Evolutionary conservation across 2,888 invertebrate species (phyloP).

Genomic region (Catocala fraxini): DNA sequence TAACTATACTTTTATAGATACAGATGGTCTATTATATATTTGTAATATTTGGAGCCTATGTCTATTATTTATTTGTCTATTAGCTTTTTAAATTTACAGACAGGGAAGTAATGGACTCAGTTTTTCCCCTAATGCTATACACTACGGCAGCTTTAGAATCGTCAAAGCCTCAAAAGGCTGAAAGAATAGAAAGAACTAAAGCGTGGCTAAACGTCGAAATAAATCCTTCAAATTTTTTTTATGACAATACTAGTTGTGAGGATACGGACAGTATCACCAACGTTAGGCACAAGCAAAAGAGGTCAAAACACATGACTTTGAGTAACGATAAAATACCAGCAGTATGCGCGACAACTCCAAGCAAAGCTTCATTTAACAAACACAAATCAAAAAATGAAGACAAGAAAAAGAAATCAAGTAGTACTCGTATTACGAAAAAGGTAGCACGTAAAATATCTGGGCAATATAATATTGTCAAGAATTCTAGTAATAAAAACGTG

Average conservation of each 20-base stretch:
- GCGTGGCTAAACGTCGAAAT: constrained; percentile 65
- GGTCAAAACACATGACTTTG: constrained; percentile 36
- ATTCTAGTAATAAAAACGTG: constrained; percentile 48
- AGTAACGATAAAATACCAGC: constrained; percentile 26
- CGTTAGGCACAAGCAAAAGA: constrained; percentile 48
- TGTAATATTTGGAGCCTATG: too few relatives aligned
- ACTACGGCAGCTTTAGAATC: constrained; percentile 23
- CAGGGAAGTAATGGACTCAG: constrained; percentile 45
- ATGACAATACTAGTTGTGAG: constrained; percentile 50
- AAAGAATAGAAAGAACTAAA: constrained; percentile 60
- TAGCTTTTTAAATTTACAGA: constrained; percentile 38
- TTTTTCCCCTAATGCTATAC: neutral
- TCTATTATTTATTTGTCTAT: too few relatives aligned
- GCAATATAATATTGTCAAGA: constrained; percentile 49
- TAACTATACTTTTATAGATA: too few relatives aligned
- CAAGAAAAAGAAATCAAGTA: constrained; percentile 52
- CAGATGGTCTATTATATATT: too few relatives aligned
- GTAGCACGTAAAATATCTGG: constrained; percentile 49
- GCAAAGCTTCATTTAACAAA: constrained; percentile 32
- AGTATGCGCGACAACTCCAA: constrained; percentile 37
- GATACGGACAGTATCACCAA: constrained; percentile 54
- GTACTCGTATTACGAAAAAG: constrained; percentile 55
- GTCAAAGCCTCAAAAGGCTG: constrained; percentile 18
- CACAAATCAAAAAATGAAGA: constrained; percentile 39
- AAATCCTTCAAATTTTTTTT: neutral